Evolutionary conservation across 1,140 invertebrate species (phyloP).

Genomic region (Luehdorfia chinensis): DNA sequence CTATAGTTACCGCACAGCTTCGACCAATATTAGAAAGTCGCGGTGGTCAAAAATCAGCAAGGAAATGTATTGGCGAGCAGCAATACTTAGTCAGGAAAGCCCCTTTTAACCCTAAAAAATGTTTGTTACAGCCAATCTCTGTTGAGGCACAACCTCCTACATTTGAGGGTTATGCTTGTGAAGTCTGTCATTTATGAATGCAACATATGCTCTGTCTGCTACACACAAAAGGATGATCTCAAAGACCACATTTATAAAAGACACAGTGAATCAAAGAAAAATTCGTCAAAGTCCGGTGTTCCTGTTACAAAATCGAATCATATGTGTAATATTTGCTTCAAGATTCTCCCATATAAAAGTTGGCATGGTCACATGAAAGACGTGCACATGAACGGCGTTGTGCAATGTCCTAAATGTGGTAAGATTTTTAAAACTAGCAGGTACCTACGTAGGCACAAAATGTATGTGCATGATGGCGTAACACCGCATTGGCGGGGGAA

Average conservation of each 20-base stretch:
- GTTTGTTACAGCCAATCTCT: constrained; percentile 4
- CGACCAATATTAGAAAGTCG: too few species aligned
- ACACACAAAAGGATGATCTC: not conserved
- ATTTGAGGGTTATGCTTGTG: not conserved
- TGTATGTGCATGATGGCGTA: constrained; percentile 18
- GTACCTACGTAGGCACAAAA: constrained; percentile 24
- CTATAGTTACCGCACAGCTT: too few species aligned
- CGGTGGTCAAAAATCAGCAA: too few species aligned
- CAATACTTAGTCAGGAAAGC: too few species aligned
- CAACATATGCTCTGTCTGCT: not conserved
- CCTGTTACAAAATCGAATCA: not conserved
- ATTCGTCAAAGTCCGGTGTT: not conserved
- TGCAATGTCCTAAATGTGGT: constrained; percentile 20
- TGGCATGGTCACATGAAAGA: constrained; percentile 31
- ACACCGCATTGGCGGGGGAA: constrained; percentile 2
- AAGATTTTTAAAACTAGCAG: constrained; percentile 23
- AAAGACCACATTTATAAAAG: not conserved
- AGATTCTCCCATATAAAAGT: constrained; percentile 23
- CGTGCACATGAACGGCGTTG: constrained; percentile 13
- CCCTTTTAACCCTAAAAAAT: too few species aligned
- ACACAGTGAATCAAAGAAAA: not conserved
- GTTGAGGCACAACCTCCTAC: not conserved
- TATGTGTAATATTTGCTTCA: constrained; percentile 32
- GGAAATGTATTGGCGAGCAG: too few species aligned
- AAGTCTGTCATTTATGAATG: constrained; percentile 3